phyloP scores from a whole-genome alignment of 1,140 invertebrate species.

The Drosophila serrata region DNA sequence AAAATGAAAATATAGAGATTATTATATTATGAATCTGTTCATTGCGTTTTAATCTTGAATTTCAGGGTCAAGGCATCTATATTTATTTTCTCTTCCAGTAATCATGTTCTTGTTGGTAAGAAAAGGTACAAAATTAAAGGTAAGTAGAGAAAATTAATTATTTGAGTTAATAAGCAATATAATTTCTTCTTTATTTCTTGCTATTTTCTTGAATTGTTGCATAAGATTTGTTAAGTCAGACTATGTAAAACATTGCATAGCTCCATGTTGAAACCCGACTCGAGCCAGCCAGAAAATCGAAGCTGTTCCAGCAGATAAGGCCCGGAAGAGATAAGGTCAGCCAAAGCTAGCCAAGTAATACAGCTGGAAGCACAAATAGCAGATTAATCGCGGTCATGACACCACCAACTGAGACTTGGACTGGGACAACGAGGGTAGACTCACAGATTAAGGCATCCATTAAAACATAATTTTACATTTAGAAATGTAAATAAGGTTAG shows the following conservation, averaged over 20 bases:
- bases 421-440: constrained; percentile 8
- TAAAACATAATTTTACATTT: too few species aligned
- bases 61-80: background rate
- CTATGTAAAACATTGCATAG: constrained; percentile 4
- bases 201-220: background rate
- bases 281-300: constrained; percentile 5
- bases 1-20: constrained; percentile 85
- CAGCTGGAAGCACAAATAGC: constrained; percentile 5
- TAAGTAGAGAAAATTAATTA: background rate
- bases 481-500: too few species aligned
- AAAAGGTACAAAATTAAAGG: background rate
- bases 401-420: constrained; percentile 10
- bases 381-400: constrained; percentile 23
- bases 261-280: constrained; percentile 18
- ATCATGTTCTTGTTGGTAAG: too few species aligned
- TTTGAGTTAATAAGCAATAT: too few species aligned
- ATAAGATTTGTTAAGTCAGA: background rate
- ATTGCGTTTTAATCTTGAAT: constrained; percentile 26
- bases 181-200: too few species aligned
- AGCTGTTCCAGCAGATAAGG: constrained; percentile 24
- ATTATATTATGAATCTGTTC: constrained; percentile 81
- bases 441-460: background rate
- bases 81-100: background rate
- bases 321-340: constrained; percentile 40
- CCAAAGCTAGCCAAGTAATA: background rate